phyloP scores from a whole-genome alignment of 2,888 invertebrate genomes.

The Sinhomidia bicolor region DNA sequence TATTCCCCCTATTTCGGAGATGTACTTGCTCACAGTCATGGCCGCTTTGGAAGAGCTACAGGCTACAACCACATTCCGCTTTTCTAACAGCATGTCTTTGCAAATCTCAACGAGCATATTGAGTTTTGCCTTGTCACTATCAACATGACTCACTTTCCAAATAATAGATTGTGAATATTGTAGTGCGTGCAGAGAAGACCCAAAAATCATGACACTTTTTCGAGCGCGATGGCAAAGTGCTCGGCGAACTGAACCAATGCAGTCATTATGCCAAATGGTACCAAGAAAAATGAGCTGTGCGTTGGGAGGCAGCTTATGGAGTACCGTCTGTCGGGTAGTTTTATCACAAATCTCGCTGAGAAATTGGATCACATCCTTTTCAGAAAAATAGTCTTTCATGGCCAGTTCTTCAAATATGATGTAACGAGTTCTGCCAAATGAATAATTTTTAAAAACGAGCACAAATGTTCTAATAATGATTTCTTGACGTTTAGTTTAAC shows the following conservation, averaged over 20 bases:
- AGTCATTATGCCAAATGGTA: constrained; percentile 12
- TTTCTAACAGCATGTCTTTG: neutral
- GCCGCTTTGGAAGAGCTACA: neutral
- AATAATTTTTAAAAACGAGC: neutral
- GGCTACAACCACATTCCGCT: constrained; percentile 23
- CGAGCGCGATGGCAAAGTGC: neutral
- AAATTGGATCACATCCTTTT: neutral
- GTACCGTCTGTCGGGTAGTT: neutral
- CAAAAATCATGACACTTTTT: constrained; percentile 29
- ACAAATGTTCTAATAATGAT: no score
- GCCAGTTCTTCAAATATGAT: constrained; percentile 50
- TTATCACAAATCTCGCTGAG: neutral
- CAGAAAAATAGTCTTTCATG: neutral
- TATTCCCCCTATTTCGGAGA: neutral
- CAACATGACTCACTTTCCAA: constrained; percentile 8
- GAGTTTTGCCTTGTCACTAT: neutral
- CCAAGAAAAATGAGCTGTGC: constrained; percentile 31
- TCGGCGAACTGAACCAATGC: neutral
- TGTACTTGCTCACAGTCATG: neutral
- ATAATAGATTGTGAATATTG: neutral
- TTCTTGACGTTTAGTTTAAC: no score
- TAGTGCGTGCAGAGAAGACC: constrained; percentile 23
- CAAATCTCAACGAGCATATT: neutral
- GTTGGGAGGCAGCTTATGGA: neutral
- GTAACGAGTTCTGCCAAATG: neutral